A percentile compares a stretch with the other conserved stretches of the same genome.
These are phyloP conservation scores for Amazona guildingii DNA, from an alignment of 2,113 vertebrate species.

Conservation along the genomic window DNA sequence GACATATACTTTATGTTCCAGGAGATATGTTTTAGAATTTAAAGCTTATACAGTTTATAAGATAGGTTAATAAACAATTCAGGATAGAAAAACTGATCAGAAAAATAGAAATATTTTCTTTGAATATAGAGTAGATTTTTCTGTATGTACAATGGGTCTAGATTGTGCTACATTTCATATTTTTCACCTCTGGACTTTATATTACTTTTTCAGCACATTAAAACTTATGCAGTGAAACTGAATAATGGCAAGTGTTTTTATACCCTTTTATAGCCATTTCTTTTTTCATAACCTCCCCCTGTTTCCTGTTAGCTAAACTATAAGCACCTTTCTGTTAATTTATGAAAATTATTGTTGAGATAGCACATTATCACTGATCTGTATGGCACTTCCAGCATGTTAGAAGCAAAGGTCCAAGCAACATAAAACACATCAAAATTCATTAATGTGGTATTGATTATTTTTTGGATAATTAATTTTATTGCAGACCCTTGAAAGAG, in stretches of 20 bases:
- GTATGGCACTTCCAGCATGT: conserved; percentile 87
- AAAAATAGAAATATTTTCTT: not conserved
- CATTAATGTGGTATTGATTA: conserved; percentile 97
- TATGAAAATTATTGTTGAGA: conserved; percentile 98
- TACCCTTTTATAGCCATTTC: conserved; percentile 87
- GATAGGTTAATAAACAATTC: conserved; percentile 38
- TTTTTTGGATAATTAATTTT: conserved; percentile 99
- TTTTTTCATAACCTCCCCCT: conserved; percentile 86
- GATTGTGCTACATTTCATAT: conserved; percentile 78
- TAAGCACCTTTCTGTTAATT: conserved; percentile 92
- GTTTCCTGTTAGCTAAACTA: conserved; percentile 80
- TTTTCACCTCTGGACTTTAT: conserved; percentile 75
- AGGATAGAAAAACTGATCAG: conserved; percentile 18
- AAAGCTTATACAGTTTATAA: conserved; percentile 32
- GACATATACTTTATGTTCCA: not conserved
- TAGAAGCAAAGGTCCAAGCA: conserved; percentile 89
- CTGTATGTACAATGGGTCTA: conserved; percentile 49
- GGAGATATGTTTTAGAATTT: conserved; percentile 17
- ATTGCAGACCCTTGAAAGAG: conserved; percentile 95
- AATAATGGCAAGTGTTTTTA: conserved; percentile 94
- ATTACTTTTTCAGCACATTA: conserved; percentile 85
- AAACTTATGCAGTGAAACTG: conserved; percentile 87
- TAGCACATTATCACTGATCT: conserved; percentile 95
- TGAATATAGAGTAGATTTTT: conserved; percentile 22
- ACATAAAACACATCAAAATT: conserved; percentile 98